Evolutionary conservation across 64 coral and sea anemone genomes (phyloP), one percentile per base, ranked within the genome.

Genomic region (Porites australiensis): DNA sequence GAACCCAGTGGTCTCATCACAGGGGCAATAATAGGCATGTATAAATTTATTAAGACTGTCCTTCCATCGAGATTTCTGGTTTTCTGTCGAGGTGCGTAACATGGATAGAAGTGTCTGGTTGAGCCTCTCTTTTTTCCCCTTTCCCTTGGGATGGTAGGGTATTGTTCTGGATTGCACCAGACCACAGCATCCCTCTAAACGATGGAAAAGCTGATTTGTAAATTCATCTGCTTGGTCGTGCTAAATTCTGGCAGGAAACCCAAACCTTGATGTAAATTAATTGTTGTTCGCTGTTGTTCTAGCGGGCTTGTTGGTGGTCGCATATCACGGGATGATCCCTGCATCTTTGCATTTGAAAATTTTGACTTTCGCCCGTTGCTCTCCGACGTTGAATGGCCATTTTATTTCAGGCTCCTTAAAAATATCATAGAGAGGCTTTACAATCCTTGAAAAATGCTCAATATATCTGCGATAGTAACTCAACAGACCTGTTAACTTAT

Each of bases 381-480:
- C 50, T 15, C 5, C 12, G 8, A 8, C 51, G 0, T 44, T 13
- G 44, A 22, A 2, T 59, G 13, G 10, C 76, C 76, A 50, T 19
- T 70, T 21, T 6, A 8, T 3, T 70, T 16, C 4, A 46, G 45
- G 5, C 7, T 14, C n/a, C 8, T 45, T 37, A 37, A 72, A 0
- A 8, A 82, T 13, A 64, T 87, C 83, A 50, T 58, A 71, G 5
- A 87, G 48, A 15, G 64, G 67, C 48, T 87, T 87, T 44, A 3
- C 83, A 70, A 70, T 48, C 27, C 48, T 62, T 5, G 83, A 8
- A 37, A 87, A 87, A 37, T 87, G 3, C 20, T 13, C 4, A 13
- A 70, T 87, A 37, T 37, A 37, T 37, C 27, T 37, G 27, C n/a
- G 27, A 37, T 37, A 37, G 27, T 37, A 37, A 12, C 64, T 66